Base-by-base conservation (phyloP, 2,113 vertebrate species). In the Dendropsophus ebraccatus region DNA sequence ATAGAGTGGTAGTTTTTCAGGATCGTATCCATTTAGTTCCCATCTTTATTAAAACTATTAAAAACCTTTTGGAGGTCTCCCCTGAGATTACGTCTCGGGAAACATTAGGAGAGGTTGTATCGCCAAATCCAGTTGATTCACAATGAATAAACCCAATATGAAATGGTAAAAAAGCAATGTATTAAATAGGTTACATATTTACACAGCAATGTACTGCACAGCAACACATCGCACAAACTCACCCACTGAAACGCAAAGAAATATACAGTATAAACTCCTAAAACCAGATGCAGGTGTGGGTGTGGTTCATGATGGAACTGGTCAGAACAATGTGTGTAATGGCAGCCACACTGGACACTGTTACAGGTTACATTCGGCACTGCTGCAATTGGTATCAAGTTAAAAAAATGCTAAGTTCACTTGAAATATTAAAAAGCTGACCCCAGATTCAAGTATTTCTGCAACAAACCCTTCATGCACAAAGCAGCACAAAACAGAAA, bases 171-270 rank as follows among this genome's bases (percentile, higher is more conserved):
- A 67, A 67, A 67, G 28, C 62, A 67, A 67, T 8, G 28, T 67
- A 67, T 32, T 67, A 67, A 67, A 67, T 67, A 67, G 62, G 28
- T 32, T 30, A 67, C 28, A 67, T 32, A 67, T 67, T 30, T 67
- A 67, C 62, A 67, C 62, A 30, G 62, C 62, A 67, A 67, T 67
- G 62, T 67, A 67, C 62, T 67, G 62, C 62, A 67, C 62, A 67
- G 62, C 62, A 67, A 67, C 62, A 67, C 62, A 67, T 67, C 62
- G 62, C 62, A 67, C 62, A 32, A 30, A 67, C 62, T 30, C 62
- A 67, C 62, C 62, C 62, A 67, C 62, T 67, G 28, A 14, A 67
- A 67, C 28, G 7, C 6, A 67, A 67, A 67, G 28, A 32, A 32
- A 67, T 1, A 30, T 32, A 41, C 28, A 67, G 62, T 32, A 16